These are phyloP conservation scores for Diplodus puntazzo DNA, from an alignment of 2,797 vertebrate species.

Conservation along the genomic window DNA sequence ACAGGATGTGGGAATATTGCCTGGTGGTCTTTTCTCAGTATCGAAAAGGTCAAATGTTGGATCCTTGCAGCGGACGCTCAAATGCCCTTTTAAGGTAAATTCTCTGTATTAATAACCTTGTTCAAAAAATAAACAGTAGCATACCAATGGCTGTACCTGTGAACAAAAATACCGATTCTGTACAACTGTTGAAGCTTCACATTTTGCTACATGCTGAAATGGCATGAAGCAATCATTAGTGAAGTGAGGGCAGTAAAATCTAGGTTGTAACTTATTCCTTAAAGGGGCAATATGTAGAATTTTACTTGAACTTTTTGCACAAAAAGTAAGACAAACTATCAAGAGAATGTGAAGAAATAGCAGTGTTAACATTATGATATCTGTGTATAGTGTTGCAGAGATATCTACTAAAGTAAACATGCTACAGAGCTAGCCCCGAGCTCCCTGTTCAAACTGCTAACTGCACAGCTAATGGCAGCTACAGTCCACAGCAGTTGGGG, in stretches of 20 bases:
- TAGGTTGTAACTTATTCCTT: background rate
- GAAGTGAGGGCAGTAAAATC: background rate
- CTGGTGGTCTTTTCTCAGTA: constrained; percentile 33
- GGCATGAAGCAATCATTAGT: background rate
- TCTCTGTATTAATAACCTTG: background rate
- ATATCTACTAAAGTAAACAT: too few relatives aligned
- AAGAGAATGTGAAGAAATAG: too few relatives aligned
- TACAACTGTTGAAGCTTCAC: background rate
- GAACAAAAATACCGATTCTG: background rate
- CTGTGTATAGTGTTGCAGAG: too few relatives aligned
- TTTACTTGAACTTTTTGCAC: too few relatives aligned
- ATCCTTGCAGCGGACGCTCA: constrained; percentile 1
- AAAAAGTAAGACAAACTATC: too few relatives aligned
- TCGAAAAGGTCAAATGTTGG: constrained; percentile 26
- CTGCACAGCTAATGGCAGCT: too few relatives aligned
- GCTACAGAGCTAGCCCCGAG: too few relatives aligned
- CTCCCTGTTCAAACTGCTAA: too few relatives aligned
- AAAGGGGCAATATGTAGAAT: background rate
- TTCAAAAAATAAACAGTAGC: background rate
- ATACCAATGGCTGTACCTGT: background rate
- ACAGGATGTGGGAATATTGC: constrained; percentile 26
- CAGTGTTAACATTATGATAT: too few relatives aligned
- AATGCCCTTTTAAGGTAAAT: constrained; percentile 49
- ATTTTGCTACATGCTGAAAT: background rate
- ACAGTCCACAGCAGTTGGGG: too few relatives aligned